Base-by-base conservation (phyloP, 2,797 vertebrate species). In the Hipposideros larvatus region DNA sequence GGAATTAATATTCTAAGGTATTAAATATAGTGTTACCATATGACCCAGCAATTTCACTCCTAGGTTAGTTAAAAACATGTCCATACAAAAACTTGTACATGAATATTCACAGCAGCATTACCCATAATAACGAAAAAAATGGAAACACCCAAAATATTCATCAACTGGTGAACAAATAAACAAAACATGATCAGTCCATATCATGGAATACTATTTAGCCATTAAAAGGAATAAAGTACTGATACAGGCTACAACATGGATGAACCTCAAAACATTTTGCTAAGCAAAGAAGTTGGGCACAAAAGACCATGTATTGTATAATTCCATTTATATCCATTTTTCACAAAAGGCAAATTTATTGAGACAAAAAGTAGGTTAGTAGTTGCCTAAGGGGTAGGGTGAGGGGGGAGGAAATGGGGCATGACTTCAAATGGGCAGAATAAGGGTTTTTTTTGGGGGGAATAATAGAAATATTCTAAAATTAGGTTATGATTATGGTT, bases 211-310 rank as follows among this genome's bases (percentile, higher is more conserved):
- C 59, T 24, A 66, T 8, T 59, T n/a, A 61, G 28, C 41, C 51
- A 51, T 11, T 1, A 41, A 92, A 78, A 78, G 31, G 21, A 84
- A 48, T 41, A 0, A 37, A 73, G 8, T 28, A 14, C n/a, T 16
- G 18, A 24, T 43, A 41, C 0, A 7, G 14, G 13, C 26, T 46
- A 24, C 2, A 11, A 19, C 1, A 7, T 4, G 18, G 53, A 41
- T 21, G 46, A 65, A 59, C 14, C 26, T 51, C 4, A 48, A 84
- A 57, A 24, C 28, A 41, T 8, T 43, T 55, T 31, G 13, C n/a
- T 19, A n/a, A 31, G 16, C 37, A 51, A 61, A 90, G 65, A 75
- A 83, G 7, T 3, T 10, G 3, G 41, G 16, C 55, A 51, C 16
- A 46, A 66, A 92, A 26, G 21, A 73, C 7, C 1, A 34, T 7